Evolutionary conservation across 2,797 vertebrate species (phyloP).

Genomic region (Sphaeramia orbicularis): DNA sequence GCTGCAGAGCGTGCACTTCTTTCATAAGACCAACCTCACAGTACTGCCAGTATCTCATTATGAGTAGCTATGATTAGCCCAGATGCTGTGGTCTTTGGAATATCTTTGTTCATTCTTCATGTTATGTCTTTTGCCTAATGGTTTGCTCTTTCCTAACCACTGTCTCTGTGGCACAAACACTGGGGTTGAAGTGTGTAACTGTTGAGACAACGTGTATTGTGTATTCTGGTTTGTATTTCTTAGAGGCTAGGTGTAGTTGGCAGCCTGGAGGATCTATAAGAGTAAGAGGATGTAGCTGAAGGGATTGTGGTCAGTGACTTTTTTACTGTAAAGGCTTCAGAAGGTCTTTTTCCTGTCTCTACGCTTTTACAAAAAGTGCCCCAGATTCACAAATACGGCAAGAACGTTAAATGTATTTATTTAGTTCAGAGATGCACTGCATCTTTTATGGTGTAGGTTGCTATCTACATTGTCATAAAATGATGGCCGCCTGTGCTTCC

Average conservation of each 20-base stretch:
- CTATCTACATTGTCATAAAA: constrained; percentile 31
- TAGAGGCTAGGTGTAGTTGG: neutral
- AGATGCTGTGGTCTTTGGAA: constrained; percentile 11
- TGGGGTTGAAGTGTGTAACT: neutral
- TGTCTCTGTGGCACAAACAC: neutral
- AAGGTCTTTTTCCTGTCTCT: constrained; percentile 10
- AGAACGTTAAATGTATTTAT: constrained; percentile 8
- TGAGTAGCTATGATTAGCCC: constrained; percentile 26
- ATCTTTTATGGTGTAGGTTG: constrained; percentile 12
- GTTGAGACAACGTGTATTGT: constrained; percentile 4
- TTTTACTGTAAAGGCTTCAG: constrained; percentile 4
- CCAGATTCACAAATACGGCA: constrained; percentile 12
- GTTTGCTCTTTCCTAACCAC: constrained; percentile 7
- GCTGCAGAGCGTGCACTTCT: constrained; percentile 25
- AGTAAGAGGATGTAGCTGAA: constrained; percentile 29
- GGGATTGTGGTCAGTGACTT: constrained; percentile 17
- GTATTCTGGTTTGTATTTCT: neutral
- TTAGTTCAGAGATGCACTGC: constrained; percentile 14
- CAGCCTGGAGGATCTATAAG: constrained; percentile 20
- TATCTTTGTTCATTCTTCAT: neutral
- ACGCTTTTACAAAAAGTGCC: constrained; percentile 17
- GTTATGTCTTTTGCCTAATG: neutral
- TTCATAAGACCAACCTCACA: constrained; percentile 38
- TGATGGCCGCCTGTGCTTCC: constrained; percentile 33
- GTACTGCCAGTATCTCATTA: constrained; percentile 30